A percentile compares a stretch with the other conserved stretches of the same genome.
Conservation (phyloP, 2,113 vertebrate species). For the Phocoena sinus region DNA sequence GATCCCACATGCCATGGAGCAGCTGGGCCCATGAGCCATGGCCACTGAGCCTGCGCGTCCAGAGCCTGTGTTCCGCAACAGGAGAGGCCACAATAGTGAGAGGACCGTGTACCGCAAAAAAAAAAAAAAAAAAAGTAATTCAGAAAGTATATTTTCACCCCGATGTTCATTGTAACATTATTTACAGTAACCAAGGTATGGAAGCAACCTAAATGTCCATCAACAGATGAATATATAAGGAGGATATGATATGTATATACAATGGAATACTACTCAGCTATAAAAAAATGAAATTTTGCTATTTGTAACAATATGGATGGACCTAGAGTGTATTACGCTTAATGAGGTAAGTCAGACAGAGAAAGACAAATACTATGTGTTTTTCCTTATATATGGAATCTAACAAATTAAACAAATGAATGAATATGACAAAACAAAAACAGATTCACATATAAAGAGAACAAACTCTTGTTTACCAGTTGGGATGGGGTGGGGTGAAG, state of each 20-base stretch:
- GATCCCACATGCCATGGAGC: no score
- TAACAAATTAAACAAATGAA: not conserved
- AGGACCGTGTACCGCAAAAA: no score
- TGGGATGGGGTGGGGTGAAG: not conserved
- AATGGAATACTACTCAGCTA: not conserved
- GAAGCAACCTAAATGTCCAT: not conserved
- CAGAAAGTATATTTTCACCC: not conserved
- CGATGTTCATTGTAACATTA: not conserved
- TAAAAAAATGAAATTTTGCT: not conserved
- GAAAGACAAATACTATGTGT: not conserved
- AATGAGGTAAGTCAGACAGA: not conserved
- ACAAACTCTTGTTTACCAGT: not conserved
- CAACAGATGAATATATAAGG: not conserved
- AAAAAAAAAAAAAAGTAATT: not conserved
- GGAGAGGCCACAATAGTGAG: no score
- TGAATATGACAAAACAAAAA: not conserved
- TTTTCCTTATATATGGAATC: not conserved
- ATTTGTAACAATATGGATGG: not conserved
- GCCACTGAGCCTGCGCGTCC: no score
- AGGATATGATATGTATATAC: not conserved
- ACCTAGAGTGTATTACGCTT: not conserved
- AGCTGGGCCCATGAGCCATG: no score
- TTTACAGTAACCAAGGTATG: not conserved
- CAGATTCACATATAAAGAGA: not conserved
- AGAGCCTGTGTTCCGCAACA: no score